Evolutionary conservation across 2,797 vertebrate species (phyloP).

Genomic region (Gorsachius magnificus): DNA sequence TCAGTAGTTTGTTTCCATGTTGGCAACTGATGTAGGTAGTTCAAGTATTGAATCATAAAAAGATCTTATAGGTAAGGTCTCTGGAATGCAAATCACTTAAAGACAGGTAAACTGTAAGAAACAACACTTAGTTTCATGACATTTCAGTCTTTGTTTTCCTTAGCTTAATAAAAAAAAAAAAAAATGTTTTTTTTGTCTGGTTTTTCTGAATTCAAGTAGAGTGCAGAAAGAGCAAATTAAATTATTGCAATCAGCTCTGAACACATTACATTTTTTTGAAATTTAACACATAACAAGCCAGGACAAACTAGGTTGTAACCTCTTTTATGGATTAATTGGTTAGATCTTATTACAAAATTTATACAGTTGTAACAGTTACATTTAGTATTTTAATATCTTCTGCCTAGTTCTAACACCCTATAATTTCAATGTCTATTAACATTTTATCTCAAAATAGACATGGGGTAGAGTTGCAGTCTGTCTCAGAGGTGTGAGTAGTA

Average conservation of each 20-base stretch:
- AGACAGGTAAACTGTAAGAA: slow-evolving; percentile 4
- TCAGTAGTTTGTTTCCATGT: neutral
- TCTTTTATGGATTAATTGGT: neutral
- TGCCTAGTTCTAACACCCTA: neutral
- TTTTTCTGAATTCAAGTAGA: neutral
- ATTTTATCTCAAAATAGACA: neutral
- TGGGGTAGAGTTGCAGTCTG: neutral
- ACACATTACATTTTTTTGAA: neutral
- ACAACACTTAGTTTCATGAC: neutral
- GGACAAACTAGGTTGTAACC: neutral
- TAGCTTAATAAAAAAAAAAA: neutral
- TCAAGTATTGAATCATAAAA: slow-evolving; percentile 7
- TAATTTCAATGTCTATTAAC: neutral
- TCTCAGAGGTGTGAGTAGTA: neutral
- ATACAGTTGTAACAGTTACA: neutral
- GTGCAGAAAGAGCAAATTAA: neutral
- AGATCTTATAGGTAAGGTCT: neutral
- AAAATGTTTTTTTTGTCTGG: neutral
- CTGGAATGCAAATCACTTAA: neutral
- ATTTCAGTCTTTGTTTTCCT: neutral
- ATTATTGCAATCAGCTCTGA: neutral
- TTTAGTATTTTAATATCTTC: neutral
- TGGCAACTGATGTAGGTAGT: neutral
- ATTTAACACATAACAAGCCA: neutral
- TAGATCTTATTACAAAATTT: neutral